These are phyloP conservation scores for Brassicogethes aeneus DNA, from an alignment of 2,888 invertebrate species.

Conservation along the genomic window DNA sequence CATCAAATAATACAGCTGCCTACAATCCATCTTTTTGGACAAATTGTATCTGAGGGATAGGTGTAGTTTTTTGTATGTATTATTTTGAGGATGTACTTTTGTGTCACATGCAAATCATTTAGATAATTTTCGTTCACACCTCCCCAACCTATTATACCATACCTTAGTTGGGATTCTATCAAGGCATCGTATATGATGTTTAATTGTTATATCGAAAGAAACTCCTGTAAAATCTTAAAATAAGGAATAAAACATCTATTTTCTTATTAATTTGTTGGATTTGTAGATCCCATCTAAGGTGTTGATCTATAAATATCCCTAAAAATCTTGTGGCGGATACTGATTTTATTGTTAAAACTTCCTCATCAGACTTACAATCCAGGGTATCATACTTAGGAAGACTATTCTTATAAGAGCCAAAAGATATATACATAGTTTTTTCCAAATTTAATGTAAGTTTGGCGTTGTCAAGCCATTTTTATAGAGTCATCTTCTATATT, in stretches of 20 bases:
- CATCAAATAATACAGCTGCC: too few species aligned
- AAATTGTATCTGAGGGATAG: too few species aligned
- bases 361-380: background rate
- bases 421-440: background rate
- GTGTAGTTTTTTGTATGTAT: too few species aligned
- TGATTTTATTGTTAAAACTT: background rate
- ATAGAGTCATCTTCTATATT: background rate
- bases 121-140: background rate
- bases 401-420: background rate
- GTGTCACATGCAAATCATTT: too few species aligned
- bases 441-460: background rate
- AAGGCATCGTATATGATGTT: background rate
- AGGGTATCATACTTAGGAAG: too few species aligned
- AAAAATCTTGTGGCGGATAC: background rate
- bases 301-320: background rate
- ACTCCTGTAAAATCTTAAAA: background rate
- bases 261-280: too few species aligned
- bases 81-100: too few species aligned
- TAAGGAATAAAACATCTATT: background rate
- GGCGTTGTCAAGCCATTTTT: background rate
- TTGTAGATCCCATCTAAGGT: background rate
- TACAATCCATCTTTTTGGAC: too few species aligned
- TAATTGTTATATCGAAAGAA: background rate
- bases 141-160: background rate
- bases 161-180: background rate